phyloP scores from a whole-genome alignment of 1,140 invertebrate genomes.

The Hesperophylax magnus region DNA sequence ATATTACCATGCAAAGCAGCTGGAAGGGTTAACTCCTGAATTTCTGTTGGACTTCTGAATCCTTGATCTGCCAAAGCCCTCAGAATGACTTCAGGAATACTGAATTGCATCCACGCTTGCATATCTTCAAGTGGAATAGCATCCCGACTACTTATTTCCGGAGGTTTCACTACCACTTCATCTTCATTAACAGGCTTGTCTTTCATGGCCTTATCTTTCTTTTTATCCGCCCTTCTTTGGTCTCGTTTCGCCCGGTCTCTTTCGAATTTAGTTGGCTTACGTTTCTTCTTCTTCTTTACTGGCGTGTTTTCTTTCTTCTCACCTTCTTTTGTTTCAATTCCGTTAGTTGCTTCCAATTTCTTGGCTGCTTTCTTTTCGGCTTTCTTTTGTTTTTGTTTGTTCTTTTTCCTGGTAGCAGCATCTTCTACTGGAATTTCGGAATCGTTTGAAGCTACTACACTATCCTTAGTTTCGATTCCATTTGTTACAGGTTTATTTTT shows the following conservation, averaged over 20 bases:
- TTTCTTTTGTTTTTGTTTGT: slow-evolving; percentile 24
- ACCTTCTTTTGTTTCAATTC: background rate
- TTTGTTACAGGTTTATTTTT: background rate
- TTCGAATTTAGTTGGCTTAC: background rate
- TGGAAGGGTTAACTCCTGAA: slow-evolving; percentile 84
- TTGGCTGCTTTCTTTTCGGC: slow-evolving; percentile 5
- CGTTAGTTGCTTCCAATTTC: slow-evolving; percentile 4
- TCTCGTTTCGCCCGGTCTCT: background rate
- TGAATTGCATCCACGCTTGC: slow-evolving; percentile 79
- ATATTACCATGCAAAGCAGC: slow-evolving; percentile 84
- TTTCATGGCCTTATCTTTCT: too few species aligned
- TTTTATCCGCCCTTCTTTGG: too few species aligned
- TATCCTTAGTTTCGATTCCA: background rate
- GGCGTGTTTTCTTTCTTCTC: background rate
- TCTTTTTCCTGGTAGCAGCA: slow-evolving; percentile 19
- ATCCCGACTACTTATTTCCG: slow-evolving; percentile 39
- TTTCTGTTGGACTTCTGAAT: slow-evolving; percentile 88
- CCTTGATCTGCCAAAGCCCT: slow-evolving; percentile 81
- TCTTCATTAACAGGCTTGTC: slow-evolving; percentile 19
- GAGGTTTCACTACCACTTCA: slow-evolving; percentile 31
- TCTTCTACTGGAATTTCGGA: slow-evolving; percentile 35
- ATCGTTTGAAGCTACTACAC: background rate
- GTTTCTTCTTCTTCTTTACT: background rate
- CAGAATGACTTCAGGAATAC: slow-evolving; percentile 81
- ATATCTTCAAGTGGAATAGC: slow-evolving; percentile 67